phyloP scores from a whole-genome alignment of 2,888 invertebrate species.

The Amphiduros pacificus region DNA sequence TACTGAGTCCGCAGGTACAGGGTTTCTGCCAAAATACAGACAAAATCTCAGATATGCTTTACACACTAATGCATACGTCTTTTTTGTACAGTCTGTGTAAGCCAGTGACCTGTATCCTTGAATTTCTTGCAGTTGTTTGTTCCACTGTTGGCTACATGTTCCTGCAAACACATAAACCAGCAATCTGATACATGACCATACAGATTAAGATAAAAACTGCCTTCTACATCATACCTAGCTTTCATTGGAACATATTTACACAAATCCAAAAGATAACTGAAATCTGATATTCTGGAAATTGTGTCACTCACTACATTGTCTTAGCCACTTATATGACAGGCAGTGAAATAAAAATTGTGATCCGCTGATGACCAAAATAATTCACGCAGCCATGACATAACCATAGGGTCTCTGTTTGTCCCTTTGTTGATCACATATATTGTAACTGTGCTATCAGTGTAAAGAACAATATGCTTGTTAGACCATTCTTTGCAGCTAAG shows the following conservation, averaged over 20 bases:
- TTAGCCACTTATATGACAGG: neutral
- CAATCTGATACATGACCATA: too few relatives aligned
- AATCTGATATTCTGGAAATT: neutral
- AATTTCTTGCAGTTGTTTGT: too few relatives aligned
- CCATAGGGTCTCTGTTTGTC: neutral
- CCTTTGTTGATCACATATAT: conserved; percentile 6
- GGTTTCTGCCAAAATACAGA: neutral
- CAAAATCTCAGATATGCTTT: conserved; percentile 5
- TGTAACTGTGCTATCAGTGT: conserved; percentile 3
- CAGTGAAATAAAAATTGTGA: neutral
- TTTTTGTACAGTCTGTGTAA: neutral
- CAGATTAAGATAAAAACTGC: neutral
- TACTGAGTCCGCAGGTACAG: neutral
- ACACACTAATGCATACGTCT: neutral
- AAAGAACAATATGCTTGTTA: neutral
- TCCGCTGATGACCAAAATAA: conserved; percentile 1
- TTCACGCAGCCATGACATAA: neutral
- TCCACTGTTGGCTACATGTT: too few relatives aligned
- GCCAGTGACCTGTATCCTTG: neutral
- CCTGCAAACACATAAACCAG: too few relatives aligned
- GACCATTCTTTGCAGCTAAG: conserved; percentile 2
- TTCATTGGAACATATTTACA: neutral
- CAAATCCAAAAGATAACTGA: neutral
- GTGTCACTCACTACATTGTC: neutral
- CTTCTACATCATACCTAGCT: too few relatives aligned